phyloP scores from a whole-genome alignment of 2,797 vertebrate species.

The Amazona finschi region DNA sequence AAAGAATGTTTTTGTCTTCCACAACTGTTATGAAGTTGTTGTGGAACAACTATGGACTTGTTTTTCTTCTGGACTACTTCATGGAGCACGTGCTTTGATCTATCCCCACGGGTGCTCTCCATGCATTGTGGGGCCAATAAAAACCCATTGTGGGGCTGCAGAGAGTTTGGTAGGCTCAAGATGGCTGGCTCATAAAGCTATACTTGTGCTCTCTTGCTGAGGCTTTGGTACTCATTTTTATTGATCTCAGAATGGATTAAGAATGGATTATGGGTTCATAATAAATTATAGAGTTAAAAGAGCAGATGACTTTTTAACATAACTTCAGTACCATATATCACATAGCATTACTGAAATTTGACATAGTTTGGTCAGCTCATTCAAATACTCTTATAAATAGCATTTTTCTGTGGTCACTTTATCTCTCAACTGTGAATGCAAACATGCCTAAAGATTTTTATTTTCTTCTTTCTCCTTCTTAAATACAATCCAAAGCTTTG shows the following conservation, averaged over 20 bases:
- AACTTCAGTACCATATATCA: not conserved
- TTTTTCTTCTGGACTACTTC: not conserved
- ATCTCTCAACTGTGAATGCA: not conserved
- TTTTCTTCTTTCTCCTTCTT: not conserved
- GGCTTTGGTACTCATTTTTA: not conserved
- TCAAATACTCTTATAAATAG: not conserved
- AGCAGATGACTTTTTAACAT: not conserved
- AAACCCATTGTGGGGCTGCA: not conserved
- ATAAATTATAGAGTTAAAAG: not conserved
- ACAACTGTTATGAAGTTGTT: not conserved
- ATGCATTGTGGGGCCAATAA: not conserved
- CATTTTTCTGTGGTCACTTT: not conserved
- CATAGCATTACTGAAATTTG: not conserved
- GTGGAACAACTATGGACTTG: accelerated
- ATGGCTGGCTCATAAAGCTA: not conserved
- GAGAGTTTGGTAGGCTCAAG: not conserved
- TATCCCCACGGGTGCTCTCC: not conserved
- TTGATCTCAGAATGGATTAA: not conserved
- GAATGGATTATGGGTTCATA: not conserved
- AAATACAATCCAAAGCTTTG: not conserved
- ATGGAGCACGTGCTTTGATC: not conserved
- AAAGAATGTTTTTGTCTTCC: not conserved
- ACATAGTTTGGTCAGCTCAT: not conserved
- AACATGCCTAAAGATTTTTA: not conserved
- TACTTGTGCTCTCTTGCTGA: not conserved